phyloP scores from a whole-genome alignment of 2,797 vertebrate species.

The Emys orbicularis region DNA sequence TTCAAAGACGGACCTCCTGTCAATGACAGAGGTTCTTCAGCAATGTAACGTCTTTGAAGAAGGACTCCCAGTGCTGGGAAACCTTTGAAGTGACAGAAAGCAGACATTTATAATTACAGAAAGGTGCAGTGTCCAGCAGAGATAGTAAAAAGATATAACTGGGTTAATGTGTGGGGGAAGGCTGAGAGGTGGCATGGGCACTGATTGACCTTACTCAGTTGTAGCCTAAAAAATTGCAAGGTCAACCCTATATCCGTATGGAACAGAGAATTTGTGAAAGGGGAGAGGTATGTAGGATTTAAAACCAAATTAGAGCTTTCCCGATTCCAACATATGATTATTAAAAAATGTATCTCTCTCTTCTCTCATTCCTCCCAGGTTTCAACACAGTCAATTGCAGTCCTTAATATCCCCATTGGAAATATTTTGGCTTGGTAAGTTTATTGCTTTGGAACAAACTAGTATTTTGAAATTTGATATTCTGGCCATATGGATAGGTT shows the following conservation, averaged over 20 bases:
- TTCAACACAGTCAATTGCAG: slow-evolving; percentile 25
- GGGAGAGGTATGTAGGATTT: slow-evolving; percentile 60
- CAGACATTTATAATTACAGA: slow-evolving; percentile 90
- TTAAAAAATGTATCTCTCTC: slow-evolving; percentile 46
- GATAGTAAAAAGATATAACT: slow-evolving; percentile 86
- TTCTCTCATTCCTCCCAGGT: slow-evolving; percentile 27
- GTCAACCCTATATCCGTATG: slow-evolving; percentile 80
- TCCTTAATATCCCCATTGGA: background rate
- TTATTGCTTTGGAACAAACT: background rate
- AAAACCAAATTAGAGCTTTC: slow-evolving; percentile 78
- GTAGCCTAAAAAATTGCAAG: slow-evolving; percentile 73
- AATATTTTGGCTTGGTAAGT: background rate
- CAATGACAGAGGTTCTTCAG: slow-evolving; percentile 87
- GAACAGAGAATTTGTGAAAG: slow-evolving; percentile 79
- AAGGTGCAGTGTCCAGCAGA: slow-evolving; percentile 88
- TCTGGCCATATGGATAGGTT: background rate
- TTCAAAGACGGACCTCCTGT: slow-evolving; percentile 88
- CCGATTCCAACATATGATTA: slow-evolving; percentile 73
- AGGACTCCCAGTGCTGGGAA: slow-evolving; percentile 87
- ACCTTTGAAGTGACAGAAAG: slow-evolving; percentile 89
- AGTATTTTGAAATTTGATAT: background rate
- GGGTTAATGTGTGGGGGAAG: slow-evolving; percentile 78
- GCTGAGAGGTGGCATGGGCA: slow-evolving; percentile 75
- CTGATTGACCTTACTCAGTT: slow-evolving; percentile 79
- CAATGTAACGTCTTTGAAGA: slow-evolving; percentile 86